These are phyloP conservation scores for Xylocampa areola DNA, from an alignment of 2,888 invertebrate genomes.

Conservation along the genomic window DNA sequence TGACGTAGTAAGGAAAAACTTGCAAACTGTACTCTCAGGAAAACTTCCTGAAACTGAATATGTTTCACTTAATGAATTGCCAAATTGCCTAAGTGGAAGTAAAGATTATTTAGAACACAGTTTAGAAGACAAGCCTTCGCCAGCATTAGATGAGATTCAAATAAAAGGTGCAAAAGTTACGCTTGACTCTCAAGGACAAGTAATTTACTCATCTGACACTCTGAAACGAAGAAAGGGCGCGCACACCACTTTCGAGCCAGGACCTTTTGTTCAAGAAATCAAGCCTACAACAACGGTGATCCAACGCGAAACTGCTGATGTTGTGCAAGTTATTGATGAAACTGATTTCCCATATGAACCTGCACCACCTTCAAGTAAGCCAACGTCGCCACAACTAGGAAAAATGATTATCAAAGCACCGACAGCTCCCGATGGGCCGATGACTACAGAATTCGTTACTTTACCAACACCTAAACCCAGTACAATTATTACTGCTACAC, in stretches of 20 bases:
- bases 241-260: slow-evolving; percentile 96
- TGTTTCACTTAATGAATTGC: slow-evolving; percentile 94
- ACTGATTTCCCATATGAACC: slow-evolving; percentile 85
- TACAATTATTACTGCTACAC: slow-evolving; percentile 91
- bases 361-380: slow-evolving; percentile 81
- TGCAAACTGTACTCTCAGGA: slow-evolving; percentile 90
- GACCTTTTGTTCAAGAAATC: slow-evolving; percentile 94
- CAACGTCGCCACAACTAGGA: slow-evolving; percentile 91
- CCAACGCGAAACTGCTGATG: slow-evolving; percentile 80
- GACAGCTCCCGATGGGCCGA: slow-evolving; percentile 78
- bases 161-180: slow-evolving; percentile 94
- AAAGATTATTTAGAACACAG: slow-evolving; percentile 83
- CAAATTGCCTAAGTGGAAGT: slow-evolving; percentile 85
- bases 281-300: slow-evolving; percentile 80
- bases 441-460: slow-evolving; percentile 89
- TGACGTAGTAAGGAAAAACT: slow-evolving; percentile 91
- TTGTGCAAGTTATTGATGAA: slow-evolving; percentile 82
- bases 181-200: slow-evolving; percentile 95
- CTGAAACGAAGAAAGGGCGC: slow-evolving; percentile 94
- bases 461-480: slow-evolving; percentile 89
- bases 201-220: slow-evolving; percentile 96
- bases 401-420: slow-evolving; percentile 91
- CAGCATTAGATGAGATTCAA: slow-evolving; percentile 82
- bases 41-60: slow-evolving; percentile 93
- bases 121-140: slow-evolving; percentile 73